Evolutionary conservation across 2,888 invertebrate species (phyloP).

Genomic region (Eristalis arbustorum): DNA sequence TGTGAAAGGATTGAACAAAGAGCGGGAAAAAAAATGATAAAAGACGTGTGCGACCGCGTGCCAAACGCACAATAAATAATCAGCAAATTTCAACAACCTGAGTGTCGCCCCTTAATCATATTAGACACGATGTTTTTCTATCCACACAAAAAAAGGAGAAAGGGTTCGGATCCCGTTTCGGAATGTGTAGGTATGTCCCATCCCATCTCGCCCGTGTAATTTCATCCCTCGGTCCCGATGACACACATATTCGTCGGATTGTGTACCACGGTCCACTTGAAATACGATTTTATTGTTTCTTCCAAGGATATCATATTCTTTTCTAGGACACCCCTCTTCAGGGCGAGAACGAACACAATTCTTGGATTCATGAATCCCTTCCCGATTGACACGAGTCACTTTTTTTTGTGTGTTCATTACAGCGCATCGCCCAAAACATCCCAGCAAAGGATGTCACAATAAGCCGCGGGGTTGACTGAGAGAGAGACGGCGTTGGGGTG

Average conservation of each 20-base stretch:
- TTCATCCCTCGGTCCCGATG: conserved; percentile 6
- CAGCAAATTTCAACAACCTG: conserved; percentile 39
- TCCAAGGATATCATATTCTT: conserved; percentile 24
- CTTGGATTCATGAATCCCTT: not conserved
- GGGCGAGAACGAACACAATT: not conserved
- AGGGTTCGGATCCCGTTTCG: conserved; percentile 56
- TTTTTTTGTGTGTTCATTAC: conserved; percentile 27
- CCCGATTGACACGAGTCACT: conserved; percentile 47
- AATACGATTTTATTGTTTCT: conserved; percentile 21
- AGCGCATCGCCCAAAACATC: conserved; percentile 24
- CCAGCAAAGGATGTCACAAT: not conserved
- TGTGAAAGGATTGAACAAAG: not conserved
- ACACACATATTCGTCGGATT: conserved; percentile 18
- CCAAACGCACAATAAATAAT: conserved; percentile 40
- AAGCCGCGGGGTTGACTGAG: not conserved
- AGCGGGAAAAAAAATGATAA: not conserved
- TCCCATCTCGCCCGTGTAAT: not conserved
- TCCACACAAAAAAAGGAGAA: not conserved
- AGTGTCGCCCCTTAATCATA: conserved; percentile 73
- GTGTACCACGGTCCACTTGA: not conserved
- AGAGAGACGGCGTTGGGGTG: not conserved
- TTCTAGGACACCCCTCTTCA: conserved; percentile 46
- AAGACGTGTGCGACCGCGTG: conserved; percentile 42
- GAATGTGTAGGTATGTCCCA: conserved; percentile 45
- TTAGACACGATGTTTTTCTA: conserved; percentile 30